Conservation (phyloP, 2,888 invertebrate species). For the Pemphredon lugubris region DNA sequence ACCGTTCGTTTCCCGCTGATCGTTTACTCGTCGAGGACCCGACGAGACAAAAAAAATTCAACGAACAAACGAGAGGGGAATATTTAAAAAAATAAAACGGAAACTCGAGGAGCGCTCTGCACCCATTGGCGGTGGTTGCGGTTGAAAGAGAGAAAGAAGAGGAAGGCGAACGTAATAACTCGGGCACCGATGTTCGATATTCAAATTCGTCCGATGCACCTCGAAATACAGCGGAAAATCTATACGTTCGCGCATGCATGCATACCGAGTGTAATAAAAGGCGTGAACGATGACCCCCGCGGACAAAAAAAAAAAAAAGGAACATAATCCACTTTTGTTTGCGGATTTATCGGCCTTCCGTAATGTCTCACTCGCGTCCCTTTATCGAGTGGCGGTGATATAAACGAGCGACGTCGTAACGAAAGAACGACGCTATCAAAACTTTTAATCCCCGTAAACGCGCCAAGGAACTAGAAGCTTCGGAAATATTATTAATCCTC, state of each 20-base stretch:
- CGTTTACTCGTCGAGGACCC: conserved; percentile 14
- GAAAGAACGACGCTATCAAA: conserved; percentile 16
- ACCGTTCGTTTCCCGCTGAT: conserved; percentile 28
- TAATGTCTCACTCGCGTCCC: conserved; percentile 29
- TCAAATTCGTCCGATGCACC: conserved; percentile 52
- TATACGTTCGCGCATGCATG: conserved; percentile 20
- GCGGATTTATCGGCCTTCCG: conserved; percentile 57
- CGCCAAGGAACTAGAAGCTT: no score
- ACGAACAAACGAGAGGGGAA: conserved; percentile 27
- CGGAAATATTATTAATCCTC: no score
- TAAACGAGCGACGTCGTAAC: conserved; percentile 29
- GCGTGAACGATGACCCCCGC: conserved; percentile 46
- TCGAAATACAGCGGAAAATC: conserved; percentile 30
- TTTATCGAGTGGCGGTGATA: conserved; percentile 35
- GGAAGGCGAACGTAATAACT: conserved; percentile 54
- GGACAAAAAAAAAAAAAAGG: conserved; percentile 41
- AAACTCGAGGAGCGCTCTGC: conserved; percentile 6
- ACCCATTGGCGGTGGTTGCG: conserved; percentile 3
- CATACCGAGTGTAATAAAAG: conserved; percentile 47
- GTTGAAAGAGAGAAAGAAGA: conserved; percentile 13
- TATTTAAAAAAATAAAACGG: conserved; percentile 38
- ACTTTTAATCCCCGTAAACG: conserved; percentile 1
- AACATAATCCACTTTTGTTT: conserved; percentile 64
- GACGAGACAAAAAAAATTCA: conserved; percentile 17
- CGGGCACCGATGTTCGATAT: conserved; percentile 51